Base-by-base conservation (phyloP, 2,888 invertebrate species). In the Netelia melanura region DNA sequence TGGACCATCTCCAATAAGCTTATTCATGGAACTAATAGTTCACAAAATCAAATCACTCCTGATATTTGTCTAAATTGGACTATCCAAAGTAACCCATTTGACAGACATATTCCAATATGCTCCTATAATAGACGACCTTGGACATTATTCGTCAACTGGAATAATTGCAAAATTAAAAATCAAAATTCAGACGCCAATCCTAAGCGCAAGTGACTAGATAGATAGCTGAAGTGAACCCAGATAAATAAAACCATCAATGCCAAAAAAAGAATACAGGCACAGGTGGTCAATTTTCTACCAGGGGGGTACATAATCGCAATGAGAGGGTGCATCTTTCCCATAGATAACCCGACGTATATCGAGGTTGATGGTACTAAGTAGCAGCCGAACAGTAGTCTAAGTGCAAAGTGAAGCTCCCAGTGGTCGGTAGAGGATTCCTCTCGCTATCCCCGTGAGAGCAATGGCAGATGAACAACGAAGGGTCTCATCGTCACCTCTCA, bases 361-460 rank as follows among this genome's bases (percentile, higher is more conserved):
- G 56, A 56, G 56, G n/a, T 17, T 56, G 14, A 21, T 56, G 56
- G 30, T 14, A 48, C 48, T 48, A 48, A 48, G 48, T 14, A 48
- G 48, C 14, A 48, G 14, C 48, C 2, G 48, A 48, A 68, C 67
- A 71, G 77, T 84, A 89, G 88, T 89, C 91, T 90, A 91, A 92
- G 92, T 92, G 92, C 90, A 91, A 91, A 92, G 90, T 89, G 92
- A 89, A 90, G 91, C 90, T 91, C 58, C 21, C 90, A 52, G 92
- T 87, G 92, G 92, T 92, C 88, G 91, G 30, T 54, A 62, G 87
- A 89, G 89, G 88, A 91, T 89, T 89, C 88, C 84, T 86, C 48
- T 64, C 87, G 90, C 89, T 90, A 93, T 92, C 92, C 92, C 91
- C 93, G 93, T 93, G 93, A 92, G 93, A 92, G 90, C 87, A 88